Evolutionary conservation across 30 jellyfish, hydroid and myxozoan species (phyloP).

Genomic region (Aurelia sp.): DNA sequence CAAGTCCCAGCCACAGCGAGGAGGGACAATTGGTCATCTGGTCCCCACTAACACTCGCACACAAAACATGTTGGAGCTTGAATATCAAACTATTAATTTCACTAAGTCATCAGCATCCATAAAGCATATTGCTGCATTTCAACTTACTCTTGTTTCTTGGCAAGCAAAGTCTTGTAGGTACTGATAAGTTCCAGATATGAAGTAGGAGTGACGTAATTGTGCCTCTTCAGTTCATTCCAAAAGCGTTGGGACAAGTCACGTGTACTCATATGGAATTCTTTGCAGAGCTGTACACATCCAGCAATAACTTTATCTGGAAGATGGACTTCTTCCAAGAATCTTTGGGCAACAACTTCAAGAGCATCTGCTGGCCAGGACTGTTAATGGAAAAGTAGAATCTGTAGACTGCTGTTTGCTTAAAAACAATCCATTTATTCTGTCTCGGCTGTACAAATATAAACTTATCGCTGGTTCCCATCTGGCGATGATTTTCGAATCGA

Average conservation of each 20-base stretch:
- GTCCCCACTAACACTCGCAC: no score
- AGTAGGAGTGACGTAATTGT: constrained; percentile 99
- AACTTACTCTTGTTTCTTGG: constrained; percentile 94
- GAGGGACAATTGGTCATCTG: no score
- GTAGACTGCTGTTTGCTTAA: no score
- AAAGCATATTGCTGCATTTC: background rate
- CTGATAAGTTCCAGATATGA: constrained; percentile 97
- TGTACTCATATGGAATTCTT: constrained; percentile 92
- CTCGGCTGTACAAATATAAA: no score
- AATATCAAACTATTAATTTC: background rate
- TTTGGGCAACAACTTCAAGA: constrained; percentile 98
- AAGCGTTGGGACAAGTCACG: constrained; percentile 91
- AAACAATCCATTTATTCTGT: no score
- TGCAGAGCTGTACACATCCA: constrained; percentile 96
- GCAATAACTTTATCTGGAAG: constrained; percentile 78
- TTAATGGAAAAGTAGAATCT: no score
- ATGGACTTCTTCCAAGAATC: constrained; percentile 95
- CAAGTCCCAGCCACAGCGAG: no score
- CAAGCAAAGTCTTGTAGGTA: constrained; percentile 91
- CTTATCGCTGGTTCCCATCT: no score
- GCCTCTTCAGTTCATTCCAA: constrained; percentile 93
- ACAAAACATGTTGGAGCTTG: no score
- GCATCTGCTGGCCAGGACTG: constrained; percentile 99
- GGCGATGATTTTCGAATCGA: no score
- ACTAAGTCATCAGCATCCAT: background rate